A percentile compares a stretch with the other conserved stretches of the same genome.
phyloP scores from a whole-genome alignment of 35 echinoderm and acorn worm species.

The Eucidaris tribuloides region DNA sequence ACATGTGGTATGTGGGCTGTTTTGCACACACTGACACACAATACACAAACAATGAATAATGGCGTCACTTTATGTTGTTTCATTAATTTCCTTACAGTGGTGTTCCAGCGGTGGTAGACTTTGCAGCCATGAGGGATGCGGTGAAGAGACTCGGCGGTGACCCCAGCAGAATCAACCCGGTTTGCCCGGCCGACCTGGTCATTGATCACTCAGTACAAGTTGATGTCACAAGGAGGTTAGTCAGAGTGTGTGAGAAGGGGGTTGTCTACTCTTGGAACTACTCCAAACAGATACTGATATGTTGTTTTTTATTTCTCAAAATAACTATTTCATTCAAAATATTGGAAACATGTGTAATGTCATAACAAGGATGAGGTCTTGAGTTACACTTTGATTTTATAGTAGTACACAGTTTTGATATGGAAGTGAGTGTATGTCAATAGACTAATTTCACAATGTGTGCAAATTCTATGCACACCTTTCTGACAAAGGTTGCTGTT shows the following conservation, averaged over 20 bases:
- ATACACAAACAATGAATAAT: too few relatives aligned
- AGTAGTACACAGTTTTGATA: too few relatives aligned
- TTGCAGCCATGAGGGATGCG: slow-evolving; percentile 99
- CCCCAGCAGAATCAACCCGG: slow-evolving; percentile 94
- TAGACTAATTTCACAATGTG: too few relatives aligned
- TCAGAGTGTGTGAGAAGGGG: neutral
- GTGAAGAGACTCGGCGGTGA: slow-evolving; percentile 93
- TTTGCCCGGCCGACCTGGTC: slow-evolving; percentile 90
- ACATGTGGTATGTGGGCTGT: too few relatives aligned
- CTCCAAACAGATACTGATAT: neutral
- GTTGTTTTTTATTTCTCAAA: neutral
- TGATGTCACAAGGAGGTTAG: slow-evolving; percentile 90
- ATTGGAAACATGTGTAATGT: too few relatives aligned
- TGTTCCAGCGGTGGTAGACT: slow-evolving; percentile 98
- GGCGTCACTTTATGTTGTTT: neutral
- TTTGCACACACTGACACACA: too few relatives aligned
- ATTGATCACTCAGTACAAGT: slow-evolving; percentile 99
- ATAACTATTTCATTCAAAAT: neutral
- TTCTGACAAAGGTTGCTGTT: too few relatives aligned
- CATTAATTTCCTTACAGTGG: slow-evolving; percentile 35
- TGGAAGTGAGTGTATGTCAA: too few relatives aligned
- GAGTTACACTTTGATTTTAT: too few relatives aligned
- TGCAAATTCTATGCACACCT: too few relatives aligned
- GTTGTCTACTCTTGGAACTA: neutral
- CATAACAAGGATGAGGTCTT: too few relatives aligned